A percentile compares a stretch with the other conserved stretches of the same genome.
Evolutionary conservation across 2,888 invertebrate genomes (phyloP).

Genomic region (Corythucha ciliata): DNA sequence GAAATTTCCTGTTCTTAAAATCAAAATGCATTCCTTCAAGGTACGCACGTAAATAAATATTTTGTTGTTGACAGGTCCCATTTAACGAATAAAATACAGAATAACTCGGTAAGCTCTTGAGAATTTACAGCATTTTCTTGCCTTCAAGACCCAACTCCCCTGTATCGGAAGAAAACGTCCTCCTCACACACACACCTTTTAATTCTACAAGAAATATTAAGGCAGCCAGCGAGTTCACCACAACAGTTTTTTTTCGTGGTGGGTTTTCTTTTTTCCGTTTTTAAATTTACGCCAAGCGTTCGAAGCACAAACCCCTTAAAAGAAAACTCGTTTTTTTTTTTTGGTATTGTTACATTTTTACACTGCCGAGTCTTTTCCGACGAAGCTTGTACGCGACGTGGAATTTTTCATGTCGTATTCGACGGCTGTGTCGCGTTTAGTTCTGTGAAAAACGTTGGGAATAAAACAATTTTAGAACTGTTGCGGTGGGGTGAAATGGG

Average conservation of each 20-base stretch:
- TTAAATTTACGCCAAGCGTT: too few species aligned
- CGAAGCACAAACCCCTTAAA: constrained; percentile 3
- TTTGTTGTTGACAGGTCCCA: too few species aligned
- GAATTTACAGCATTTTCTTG: too few species aligned
- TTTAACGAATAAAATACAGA: too few species aligned
- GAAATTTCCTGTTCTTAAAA: too few species aligned
- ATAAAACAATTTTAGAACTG: not conserved
- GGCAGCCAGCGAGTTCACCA: not conserved
- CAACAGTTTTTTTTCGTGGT: not conserved
- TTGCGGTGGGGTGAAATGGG: not conserved
- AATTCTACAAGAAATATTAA: too few species aligned
- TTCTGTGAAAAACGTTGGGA: constrained; percentile 42
- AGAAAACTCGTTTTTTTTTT: constrained; percentile 11
- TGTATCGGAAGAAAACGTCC: too few species aligned
- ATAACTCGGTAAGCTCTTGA: too few species aligned
- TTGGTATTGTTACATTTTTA: constrained; percentile 38
- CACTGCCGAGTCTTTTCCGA: constrained; percentile 85
- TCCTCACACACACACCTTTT: too few species aligned
- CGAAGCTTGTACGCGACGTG: constrained; percentile 72
- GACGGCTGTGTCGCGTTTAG: constrained; percentile 66
- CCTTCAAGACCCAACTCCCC: too few species aligned
- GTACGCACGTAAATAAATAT: too few species aligned
- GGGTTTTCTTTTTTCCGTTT: constrained; percentile 9
- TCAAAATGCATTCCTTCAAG: too few species aligned
- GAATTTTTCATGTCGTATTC: constrained; percentile 75